Evolutionary conservation across 2,888 invertebrate species (phyloP).

Genomic region (Marasmarcha lunaedactyla): DNA sequence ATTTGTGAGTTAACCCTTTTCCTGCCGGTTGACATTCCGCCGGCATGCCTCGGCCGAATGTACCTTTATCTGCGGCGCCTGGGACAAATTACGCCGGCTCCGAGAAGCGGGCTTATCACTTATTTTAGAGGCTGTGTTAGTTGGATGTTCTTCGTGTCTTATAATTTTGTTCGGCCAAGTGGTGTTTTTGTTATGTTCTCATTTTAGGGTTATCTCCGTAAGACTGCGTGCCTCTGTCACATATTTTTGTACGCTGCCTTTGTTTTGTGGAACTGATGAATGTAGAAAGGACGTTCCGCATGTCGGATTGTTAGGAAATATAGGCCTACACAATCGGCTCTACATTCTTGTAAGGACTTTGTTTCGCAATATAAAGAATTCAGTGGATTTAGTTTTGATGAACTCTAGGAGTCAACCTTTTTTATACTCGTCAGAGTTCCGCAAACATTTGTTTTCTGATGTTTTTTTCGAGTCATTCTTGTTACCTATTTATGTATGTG

Average conservation of each 20-base stretch:
- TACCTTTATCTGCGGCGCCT: conserved; percentile 65
- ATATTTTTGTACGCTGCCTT: conserved; percentile 25
- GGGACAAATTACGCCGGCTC: conserved; percentile 63
- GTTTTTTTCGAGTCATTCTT: no score
- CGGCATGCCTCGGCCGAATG: conserved; percentile 16
- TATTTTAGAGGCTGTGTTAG: conserved; percentile 54
- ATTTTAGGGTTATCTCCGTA: conserved; percentile 49
- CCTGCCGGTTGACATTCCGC: conserved; percentile 43
- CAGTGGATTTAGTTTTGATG: no score
- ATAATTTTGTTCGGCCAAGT: conserved; percentile 58
- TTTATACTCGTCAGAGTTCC: no score
- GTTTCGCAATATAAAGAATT: no score
- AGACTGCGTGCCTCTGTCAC: conserved; percentile 43
- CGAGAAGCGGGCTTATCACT: conserved; percentile 59
- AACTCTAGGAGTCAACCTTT: no score
- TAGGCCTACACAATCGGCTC: no score
- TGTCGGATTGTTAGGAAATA: no score
- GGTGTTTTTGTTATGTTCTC: conserved; percentile 55
- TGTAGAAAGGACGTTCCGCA: neutral
- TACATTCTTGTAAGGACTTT: no score
- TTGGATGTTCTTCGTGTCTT: conserved; percentile 59
- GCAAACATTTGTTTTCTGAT: no score
- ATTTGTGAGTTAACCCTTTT: conserved; percentile 28
- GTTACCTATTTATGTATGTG: no score
- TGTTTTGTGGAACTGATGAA: conserved; percentile 4